Evolutionary conservation across 2,888 invertebrate species (phyloP), one percentile per base, ranked within the genome.

Genomic region (Microplitis deprimator): DNA sequence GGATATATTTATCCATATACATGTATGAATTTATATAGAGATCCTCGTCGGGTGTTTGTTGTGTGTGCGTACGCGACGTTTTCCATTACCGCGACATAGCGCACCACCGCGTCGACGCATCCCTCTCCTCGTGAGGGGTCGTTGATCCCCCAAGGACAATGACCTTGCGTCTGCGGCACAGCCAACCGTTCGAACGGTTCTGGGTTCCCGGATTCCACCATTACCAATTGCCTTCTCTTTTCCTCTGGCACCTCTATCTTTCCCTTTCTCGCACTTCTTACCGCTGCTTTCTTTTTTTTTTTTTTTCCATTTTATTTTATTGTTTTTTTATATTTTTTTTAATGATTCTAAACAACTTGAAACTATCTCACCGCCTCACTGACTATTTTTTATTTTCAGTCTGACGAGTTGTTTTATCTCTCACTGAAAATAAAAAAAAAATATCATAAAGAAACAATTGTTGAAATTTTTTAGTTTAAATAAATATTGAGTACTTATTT

Each of bases 121-220:
- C 77, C 77, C 77, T 82, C 82, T 85, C 86, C 86, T 87, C 87
- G 86, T 50, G 50, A 87, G 86, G 89, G 89, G 88, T 89, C 89
- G 89, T 89, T 89, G 89, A 89, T 89, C 89, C 88, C 88, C 89
- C 89, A 89, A 89, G 89, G 89, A 89, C 89, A 89, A 89, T 88
- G 89, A 89, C 89, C 89, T 89, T 89, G 89, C 87, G 84, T 85
- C 87, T 86, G 85, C 82, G 85, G 85, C 84, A 84, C 84, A 85
- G 86, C 85, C 85, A 84, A 87, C 84, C 86, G 84, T 84, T 84
- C 82, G 80, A 81, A 86, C 87, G 87, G 85, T 87, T 87, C 87
- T 86, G 85, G 83, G 84, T 87, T 87, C 87, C 87, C 85, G 87
- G 86, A 87, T 88, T 88, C 88, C 86, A 86, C 88, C 87, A 88